Evolutionary conservation across 2,113 vertebrate genomes (phyloP), one percentile per base, ranked within the genome.

Genomic region (Pteropus alecto): DNA sequence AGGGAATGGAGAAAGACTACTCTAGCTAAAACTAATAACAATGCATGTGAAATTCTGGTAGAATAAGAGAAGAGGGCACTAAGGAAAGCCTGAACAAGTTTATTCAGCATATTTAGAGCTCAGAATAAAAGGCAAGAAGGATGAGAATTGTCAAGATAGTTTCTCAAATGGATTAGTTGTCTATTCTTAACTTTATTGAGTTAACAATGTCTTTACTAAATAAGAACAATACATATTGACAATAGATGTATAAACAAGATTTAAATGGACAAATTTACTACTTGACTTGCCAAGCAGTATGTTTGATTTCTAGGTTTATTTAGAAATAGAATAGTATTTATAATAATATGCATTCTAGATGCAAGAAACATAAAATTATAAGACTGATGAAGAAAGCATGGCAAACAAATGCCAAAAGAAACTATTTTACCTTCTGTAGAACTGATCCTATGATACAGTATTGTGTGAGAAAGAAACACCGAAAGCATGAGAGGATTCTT

Each of bases 391-490:
- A 96, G 51, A 22, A 88, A 77, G n/a, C 10, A 67, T 54, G 21
- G 82, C 11, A 60, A 93, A 93, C 6, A 28, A 54, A 30, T 90
- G 76, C 9, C 86, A 94, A 90, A 96, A 61, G 63, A 41, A 93
- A 70, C 22, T 79, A 56, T 82, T 94, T 97, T 10, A 79, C 38
- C 3, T 96, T 73, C 48, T 95, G 28, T 86, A 18, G 93, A 38
- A 24, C 33, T 97, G 38, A 79, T 78, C 26, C 26, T 90, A 94
- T 96, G 54, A 87, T 63, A 67, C 13, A 96, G 92, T 74, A 84
- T 30, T 56, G 83, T 41, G 38, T 95, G 96, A 90, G 94, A 92
- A 94, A 54, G 51, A 56, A 94, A 91, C 43, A 88, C 14, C 11
- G 63, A 79, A 82, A 90, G 1, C 8, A 74, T 84, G 78, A 95